Evolutionary conservation across 2,113 vertebrate genomes (phyloP).

Genomic region (Entosphenus tridentatus): DNA sequence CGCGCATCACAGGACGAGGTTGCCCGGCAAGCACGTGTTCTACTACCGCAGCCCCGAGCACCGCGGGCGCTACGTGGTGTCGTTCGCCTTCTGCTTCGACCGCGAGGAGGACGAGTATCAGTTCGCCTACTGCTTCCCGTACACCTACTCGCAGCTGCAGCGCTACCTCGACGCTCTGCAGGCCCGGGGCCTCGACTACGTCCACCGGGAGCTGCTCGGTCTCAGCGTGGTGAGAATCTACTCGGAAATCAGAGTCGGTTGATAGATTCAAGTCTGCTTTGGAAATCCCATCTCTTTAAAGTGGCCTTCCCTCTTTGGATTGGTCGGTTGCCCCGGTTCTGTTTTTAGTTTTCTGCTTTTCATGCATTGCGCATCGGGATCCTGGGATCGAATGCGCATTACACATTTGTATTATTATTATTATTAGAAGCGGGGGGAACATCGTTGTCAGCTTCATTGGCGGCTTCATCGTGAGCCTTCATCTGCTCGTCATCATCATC

Average conservation of each 20-base stretch:
- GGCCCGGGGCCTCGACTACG: constrained; percentile 58
- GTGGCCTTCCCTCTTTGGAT: background rate
- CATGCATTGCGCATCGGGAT: background rate
- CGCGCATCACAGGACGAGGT: constrained; percentile 46
- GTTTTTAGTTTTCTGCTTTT: background rate
- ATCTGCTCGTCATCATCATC: no score
- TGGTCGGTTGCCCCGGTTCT: background rate
- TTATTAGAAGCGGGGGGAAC: no score
- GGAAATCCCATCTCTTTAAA: background rate
- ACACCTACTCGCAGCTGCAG: constrained; percentile 82
- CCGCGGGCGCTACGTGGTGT: constrained; percentile 89
- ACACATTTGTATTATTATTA: no score
- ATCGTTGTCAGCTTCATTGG: no score
- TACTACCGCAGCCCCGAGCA: constrained; percentile 93
- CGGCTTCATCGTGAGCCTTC: no score
- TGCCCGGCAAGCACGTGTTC: constrained; percentile 84
- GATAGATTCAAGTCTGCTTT: background rate
- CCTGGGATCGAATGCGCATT: background rate
- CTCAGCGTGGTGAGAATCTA: constrained; percentile 62
- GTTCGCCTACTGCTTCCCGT: constrained; percentile 92
- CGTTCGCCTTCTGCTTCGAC: constrained; percentile 94
- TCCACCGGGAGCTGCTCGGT: constrained; percentile 57
- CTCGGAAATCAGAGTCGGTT: background rate
- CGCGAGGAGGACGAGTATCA: constrained; percentile 72
- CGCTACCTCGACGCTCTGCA: constrained; percentile 73